A percentile compares a stretch with the other conserved stretches of the same genome.
Evolutionary conservation across 2,113 vertebrate species (phyloP).

Genomic region (Nanger granti): DNA sequence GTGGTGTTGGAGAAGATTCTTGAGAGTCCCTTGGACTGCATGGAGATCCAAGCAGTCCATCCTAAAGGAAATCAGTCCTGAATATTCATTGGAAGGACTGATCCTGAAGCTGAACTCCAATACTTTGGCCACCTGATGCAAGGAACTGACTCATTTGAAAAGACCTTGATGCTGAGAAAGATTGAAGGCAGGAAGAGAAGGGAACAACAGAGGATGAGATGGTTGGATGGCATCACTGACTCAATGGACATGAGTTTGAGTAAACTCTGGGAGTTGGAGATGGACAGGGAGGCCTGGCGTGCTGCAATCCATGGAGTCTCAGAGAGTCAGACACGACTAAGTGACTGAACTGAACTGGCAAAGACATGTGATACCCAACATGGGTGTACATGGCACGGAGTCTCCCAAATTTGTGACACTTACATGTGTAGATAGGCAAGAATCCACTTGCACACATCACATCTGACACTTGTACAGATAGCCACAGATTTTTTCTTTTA

Average conservation of each 20-base stretch:
- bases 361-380: neutral
- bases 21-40: neutral
- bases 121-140: neutral
- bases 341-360: neutral
- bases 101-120: neutral
- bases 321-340: neutral
- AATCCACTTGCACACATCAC: neutral
- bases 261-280: neutral
- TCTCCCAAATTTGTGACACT: neutral
- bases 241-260: neutral
- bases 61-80: neutral
- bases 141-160: neutral
- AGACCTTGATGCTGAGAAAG: too few species aligned
- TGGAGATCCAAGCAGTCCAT: neutral
- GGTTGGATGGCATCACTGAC: neutral
- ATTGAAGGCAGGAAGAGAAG: too few species aligned
- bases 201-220: neutral
- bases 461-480: too few species aligned
- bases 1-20: neutral
- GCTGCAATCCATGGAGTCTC: neutral
- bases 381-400: rapidly evolving
- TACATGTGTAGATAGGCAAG: neutral
- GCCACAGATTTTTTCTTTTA: neutral
- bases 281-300: neutral
- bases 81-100: neutral